These are phyloP conservation scores for Lacerta bilineata DNA, from an alignment of 2,797 vertebrate species.

Conservation along the genomic window DNA sequence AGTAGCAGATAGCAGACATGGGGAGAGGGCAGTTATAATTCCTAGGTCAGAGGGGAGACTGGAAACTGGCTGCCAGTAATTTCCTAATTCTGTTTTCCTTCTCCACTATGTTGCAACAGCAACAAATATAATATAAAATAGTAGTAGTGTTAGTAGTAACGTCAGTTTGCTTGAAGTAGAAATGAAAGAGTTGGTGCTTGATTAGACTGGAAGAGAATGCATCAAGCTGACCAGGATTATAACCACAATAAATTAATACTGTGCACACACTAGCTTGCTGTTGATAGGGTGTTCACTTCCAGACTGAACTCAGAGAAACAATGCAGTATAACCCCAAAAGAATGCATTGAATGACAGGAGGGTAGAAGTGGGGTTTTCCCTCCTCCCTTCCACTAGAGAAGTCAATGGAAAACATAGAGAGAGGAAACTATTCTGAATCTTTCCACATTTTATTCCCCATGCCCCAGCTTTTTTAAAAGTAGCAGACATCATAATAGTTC, in stretches of 20 bases:
- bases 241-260: background rate
- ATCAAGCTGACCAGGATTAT: constrained; percentile 25
- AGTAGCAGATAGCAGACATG: too few relatives aligned
- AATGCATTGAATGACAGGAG: background rate
- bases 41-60: background rate
- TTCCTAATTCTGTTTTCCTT: background rate
- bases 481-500: background rate
- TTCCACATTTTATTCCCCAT: background rate
- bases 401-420: background rate
- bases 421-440: background rate
- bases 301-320: constrained; percentile 16
- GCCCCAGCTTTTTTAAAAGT: background rate
- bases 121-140: background rate
- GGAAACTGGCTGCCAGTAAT: background rate
- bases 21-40: background rate
- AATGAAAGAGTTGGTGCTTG: background rate
- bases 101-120: background rate
- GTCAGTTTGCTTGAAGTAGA: background rate
- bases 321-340: background rate
- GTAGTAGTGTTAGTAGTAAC: background rate
- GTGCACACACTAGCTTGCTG: background rate
- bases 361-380: background rate
- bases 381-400: background rate
- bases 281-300: background rate
- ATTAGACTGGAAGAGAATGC: constrained; percentile 7